Conservation (phyloP, 2,888 invertebrate species). For the Lasioglossum pauxillum region DNA sequence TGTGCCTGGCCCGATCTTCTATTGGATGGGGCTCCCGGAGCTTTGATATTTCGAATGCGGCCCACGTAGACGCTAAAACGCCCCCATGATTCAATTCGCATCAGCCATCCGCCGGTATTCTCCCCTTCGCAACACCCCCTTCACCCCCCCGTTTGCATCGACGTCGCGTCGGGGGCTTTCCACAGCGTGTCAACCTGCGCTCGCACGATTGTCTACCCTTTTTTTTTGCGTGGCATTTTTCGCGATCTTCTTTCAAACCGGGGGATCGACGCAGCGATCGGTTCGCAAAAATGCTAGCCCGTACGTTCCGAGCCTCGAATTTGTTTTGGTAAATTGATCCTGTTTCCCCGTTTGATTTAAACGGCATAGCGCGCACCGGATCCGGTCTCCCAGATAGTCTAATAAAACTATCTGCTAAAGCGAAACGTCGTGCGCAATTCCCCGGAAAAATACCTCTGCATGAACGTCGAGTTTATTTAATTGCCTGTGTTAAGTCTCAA, state of each 20-base stretch:
- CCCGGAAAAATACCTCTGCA: background rate
- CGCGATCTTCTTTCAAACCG: background rate
- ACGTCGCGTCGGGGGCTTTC: conserved; percentile 38
- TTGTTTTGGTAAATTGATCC: background rate
- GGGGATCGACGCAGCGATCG: background rate
- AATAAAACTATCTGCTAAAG: background rate
- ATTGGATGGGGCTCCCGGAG: conserved; percentile 53
- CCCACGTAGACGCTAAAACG: conserved; percentile 83
- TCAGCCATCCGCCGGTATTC: conserved; percentile 75
- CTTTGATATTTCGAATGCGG: conserved; percentile 78
- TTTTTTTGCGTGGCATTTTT: conserved; percentile 10
- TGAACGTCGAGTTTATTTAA: background rate
- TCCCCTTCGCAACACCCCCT: conserved; percentile 40
- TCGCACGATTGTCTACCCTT: conserved; percentile 67
- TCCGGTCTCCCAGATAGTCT: background rate
- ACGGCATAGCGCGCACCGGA: background rate
- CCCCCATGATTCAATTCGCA: conserved; percentile 84
- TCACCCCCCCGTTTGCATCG: conserved; percentile 30
- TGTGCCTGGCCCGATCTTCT: conserved; percentile 51
- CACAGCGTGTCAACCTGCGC: conserved; percentile 67
- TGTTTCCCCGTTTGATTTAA: background rate
- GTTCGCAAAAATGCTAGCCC: background rate
- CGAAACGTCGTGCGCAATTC: background rate
- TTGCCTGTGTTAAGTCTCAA: too few species aligned
- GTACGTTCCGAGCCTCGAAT: background rate